Conservation (phyloP, 2,113 vertebrate genomes). For the Xenopus borealis region DNA sequence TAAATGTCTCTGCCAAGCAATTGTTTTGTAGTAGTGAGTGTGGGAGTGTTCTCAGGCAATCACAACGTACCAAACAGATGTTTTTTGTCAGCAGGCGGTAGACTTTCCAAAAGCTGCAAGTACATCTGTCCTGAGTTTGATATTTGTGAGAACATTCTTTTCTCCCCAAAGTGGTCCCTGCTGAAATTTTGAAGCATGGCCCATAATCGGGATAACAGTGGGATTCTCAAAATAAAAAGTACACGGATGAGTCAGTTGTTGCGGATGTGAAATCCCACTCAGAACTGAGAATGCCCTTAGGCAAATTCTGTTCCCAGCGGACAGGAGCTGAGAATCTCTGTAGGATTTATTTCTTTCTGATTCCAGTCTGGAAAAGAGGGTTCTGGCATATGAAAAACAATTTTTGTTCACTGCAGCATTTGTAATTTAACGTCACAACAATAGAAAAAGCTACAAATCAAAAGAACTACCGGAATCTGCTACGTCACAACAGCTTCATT, state of each 20-base stretch:
- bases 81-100: conserved; percentile 68
- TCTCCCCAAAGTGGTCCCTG: conserved; percentile 53
- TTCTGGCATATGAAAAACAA: no score
- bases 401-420: no score
- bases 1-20: conserved; percentile 45
- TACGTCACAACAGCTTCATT: no score
- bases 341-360: no score
- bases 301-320: conserved; percentile 3
- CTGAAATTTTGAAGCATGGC: conserved; percentile 49
- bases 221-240: conserved; percentile 41
- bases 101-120: conserved; percentile 57
- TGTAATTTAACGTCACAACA: no score
- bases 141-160: conserved; percentile 64
- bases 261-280: conserved; percentile 47
- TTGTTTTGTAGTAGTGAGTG: conserved; percentile 54
- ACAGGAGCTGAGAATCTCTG: neutral
- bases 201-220: conserved; percentile 44
- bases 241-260: conserved; percentile 32
- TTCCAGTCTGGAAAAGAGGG: no score
- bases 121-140: conserved; percentile 61
- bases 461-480: no score
- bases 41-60: conserved; percentile 67
- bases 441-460: no score
- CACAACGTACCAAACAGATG: conserved; percentile 70
- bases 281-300: conserved; percentile 25